Base-by-base conservation (phyloP, 1,140 invertebrate species). In the Ctenoplectra terminalis region DNA sequence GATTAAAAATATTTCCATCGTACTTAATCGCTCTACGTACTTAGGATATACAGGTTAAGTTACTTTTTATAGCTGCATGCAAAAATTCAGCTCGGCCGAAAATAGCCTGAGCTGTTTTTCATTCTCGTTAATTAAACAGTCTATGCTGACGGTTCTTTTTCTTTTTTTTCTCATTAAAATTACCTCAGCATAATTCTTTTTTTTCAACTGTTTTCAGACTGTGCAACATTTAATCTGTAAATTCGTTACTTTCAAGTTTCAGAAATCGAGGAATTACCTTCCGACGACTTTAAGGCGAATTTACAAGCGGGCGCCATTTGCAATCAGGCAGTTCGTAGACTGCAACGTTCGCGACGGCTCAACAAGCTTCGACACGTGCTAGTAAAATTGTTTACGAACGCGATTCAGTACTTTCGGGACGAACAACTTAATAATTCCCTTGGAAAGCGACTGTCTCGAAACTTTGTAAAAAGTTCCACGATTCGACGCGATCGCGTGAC, bases 1-100 rank as follows among this genome's bases (percentile, higher is more conserved):
- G 50, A 60, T 40, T 40, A 2, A 63, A 78, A 70, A 70, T 70
- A n/a, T n/a, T n/a, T n/a, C n/a, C n/a, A 23, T 48, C 29, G 9
- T 7, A 8, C 7, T 9, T 40, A 40, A 23, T 3, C n/a, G n/a
- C 11, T 43, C 20, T 26, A 29, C 43, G 11, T 67, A 8, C 23
- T 67, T 23, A 48, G 7, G 20, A 20, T 61, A 20, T 61, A n/a
- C n/a, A 61, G 29, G 11, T 61, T 61, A 64, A 64, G 37, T 40
- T 64, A 43, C 11, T 26, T 43, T 20, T 64, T 70, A 52, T 15
- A 70, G 8, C 34, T 66, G 20, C 8, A 15, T 40, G 23, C 5
- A 23, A 67, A 46, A 67, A 67, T 29, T 46, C 37, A n/a, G 64
- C 26, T 46, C 64, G 29, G 26, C 64, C 17, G 40, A 37, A n/a